Conservation (phyloP, 2,113 vertebrate genomes). For the Beaufortia kweichowensis region DNA sequence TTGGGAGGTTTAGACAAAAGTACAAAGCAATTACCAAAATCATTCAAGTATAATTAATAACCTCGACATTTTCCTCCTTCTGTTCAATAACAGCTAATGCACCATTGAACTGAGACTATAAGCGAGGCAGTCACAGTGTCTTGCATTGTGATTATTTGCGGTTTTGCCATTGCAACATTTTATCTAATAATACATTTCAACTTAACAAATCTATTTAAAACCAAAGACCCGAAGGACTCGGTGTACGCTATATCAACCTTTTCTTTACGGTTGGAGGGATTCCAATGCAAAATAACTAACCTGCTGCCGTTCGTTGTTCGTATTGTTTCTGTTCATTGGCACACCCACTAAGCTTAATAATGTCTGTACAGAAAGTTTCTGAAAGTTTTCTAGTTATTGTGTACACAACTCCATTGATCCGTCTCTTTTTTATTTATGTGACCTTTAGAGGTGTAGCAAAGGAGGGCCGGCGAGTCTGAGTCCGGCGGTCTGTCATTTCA, state of each 20-base stretch:
- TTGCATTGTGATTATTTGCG: neutral
- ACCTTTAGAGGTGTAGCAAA: slow-evolving; percentile 29
- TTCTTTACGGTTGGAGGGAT: neutral
- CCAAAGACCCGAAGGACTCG: neutral
- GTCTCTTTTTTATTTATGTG: slow-evolving; percentile 27
- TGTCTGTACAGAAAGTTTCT: slow-evolving; percentile 4
- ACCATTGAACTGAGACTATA: slow-evolving; percentile 23
- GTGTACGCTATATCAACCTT: neutral
- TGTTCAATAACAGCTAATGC: slow-evolving; percentile 13
- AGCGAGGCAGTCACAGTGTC: neutral
- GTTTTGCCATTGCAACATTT: neutral
- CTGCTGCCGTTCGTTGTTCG: neutral
- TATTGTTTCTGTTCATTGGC: neutral
- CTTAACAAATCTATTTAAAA: neutral
- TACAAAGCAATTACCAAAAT: slow-evolving; percentile 6
- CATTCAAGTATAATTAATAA: slow-evolving; percentile 21
- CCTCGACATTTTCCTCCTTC: slow-evolving; percentile 5
- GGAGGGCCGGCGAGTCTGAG: neutral
- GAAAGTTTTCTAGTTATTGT: neutral
- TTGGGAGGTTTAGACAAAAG: neutral
- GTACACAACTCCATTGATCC: slow-evolving; percentile 26
- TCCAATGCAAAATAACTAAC: neutral
- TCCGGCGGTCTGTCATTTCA: neutral
- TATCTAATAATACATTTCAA: neutral
- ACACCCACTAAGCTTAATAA: neutral